phyloP scores from a whole-genome alignment of 2,888 invertebrate species.

The Orthonevra nobilis region DNA sequence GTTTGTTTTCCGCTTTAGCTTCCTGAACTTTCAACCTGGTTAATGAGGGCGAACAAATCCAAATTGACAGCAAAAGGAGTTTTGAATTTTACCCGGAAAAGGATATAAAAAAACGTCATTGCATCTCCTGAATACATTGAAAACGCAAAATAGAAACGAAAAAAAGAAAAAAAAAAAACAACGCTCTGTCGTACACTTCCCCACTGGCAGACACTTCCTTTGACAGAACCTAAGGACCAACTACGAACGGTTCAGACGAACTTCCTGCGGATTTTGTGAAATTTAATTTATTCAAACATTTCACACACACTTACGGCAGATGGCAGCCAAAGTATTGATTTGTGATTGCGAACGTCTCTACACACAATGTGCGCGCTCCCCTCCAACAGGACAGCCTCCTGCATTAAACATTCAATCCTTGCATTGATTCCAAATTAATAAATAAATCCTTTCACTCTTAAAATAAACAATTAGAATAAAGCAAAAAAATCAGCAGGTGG shows the following conservation, averaged over 20 bases:
- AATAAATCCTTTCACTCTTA: conserved; percentile 30
- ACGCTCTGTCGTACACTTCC: conserved; percentile 34
- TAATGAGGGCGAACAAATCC: conserved; percentile 49
- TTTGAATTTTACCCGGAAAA: conserved; percentile 32
- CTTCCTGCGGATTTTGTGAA: conserved; percentile 79
- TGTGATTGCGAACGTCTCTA: conserved; percentile 41
- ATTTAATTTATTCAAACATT: conserved; percentile 79
- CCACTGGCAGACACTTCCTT: conserved; percentile 30
- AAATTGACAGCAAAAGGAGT: conserved; percentile 35
- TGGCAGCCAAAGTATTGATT: conserved; percentile 69
- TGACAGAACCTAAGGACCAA: conserved; percentile 9
- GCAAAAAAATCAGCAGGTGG: conserved; percentile 53
- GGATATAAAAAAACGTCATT: conserved; percentile 31
- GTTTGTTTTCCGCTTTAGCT: conserved; percentile 24
- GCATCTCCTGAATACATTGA: conserved; percentile 35
- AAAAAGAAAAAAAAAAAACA: conserved; percentile 5
- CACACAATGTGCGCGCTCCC: conserved; percentile 36
- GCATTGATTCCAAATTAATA: conserved; percentile 43
- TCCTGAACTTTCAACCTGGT: conserved; percentile 20
- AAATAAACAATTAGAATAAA: conserved; percentile 56
- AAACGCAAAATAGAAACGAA: conserved; percentile 1
- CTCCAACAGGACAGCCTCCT: conserved; percentile 5
- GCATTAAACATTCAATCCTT: conserved; percentile 40
- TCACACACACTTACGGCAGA: conserved; percentile 66
- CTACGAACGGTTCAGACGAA: conserved; percentile 76